phyloP scores from a whole-genome alignment of 2,113 vertebrate genomes.

The Misgurnus mizolepis region DNA sequence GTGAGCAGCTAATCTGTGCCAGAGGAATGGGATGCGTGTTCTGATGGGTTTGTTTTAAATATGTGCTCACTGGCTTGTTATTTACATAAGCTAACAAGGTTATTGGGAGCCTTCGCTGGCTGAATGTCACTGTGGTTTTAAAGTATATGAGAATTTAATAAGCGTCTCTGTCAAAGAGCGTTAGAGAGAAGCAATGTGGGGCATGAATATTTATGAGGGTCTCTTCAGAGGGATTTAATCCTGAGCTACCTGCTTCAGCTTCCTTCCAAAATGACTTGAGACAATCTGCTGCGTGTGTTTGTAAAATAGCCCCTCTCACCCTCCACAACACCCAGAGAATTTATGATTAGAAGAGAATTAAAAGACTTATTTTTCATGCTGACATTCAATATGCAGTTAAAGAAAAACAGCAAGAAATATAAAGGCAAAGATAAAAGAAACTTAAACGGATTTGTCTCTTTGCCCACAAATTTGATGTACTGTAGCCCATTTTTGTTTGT shows the following conservation, averaged over 20 bases:
- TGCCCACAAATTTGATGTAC: slow-evolving; percentile 8
- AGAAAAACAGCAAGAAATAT: neutral
- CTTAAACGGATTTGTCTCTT: slow-evolving; percentile 24
- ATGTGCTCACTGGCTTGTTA: slow-evolving; percentile 58
- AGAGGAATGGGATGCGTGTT: slow-evolving; percentile 39
- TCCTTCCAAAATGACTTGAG: slow-evolving; percentile 50
- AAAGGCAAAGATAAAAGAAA: neutral
- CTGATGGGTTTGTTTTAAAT: slow-evolving; percentile 46
- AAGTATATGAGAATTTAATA: slow-evolving; percentile 70
- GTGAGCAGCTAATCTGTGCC: slow-evolving; percentile 39
- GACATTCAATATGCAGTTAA: slow-evolving; percentile 4
- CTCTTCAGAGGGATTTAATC: slow-evolving; percentile 52
- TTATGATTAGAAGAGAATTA: slow-evolving; percentile 32
- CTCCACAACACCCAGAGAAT: slow-evolving; percentile 26
- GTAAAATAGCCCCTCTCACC: slow-evolving; percentile 27
- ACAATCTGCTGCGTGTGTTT: slow-evolving; percentile 49
- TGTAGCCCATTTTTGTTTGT: slow-evolving; percentile 15
- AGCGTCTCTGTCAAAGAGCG: slow-evolving; percentile 67
- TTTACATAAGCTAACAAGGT: slow-evolving; percentile 73
- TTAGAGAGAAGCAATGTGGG: slow-evolving; percentile 55
- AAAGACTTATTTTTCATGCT: slow-evolving; percentile 30
- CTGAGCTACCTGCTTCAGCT: slow-evolving; percentile 50
- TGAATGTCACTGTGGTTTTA: slow-evolving; percentile 72
- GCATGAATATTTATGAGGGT: slow-evolving; percentile 69
- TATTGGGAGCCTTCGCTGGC: slow-evolving; percentile 67